Evolutionary conservation across 92 coral and sea anemone species (phyloP), one percentile per base, ranked within the genome.

Genomic region (Ricordea florida): DNA sequence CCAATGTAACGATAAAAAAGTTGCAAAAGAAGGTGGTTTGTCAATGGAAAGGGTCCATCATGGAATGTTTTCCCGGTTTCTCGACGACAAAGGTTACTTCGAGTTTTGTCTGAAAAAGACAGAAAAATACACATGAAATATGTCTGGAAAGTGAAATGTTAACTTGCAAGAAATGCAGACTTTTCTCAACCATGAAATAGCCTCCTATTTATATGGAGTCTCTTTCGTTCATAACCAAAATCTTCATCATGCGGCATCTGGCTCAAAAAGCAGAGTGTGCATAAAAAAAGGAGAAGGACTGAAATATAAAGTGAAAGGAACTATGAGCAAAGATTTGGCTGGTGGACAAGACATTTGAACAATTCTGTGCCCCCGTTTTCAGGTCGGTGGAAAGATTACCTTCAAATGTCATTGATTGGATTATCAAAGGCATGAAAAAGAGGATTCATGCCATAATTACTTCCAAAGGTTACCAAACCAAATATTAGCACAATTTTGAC

Each of bases 271-370:
- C 18, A 36, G 76, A 52, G 76, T 78, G 6, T 78, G 69, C 75
- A 24, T 66, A 5, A 65, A 38, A 29, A 64, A 56, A n/a, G 79
- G 80, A n/a, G 88, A 81, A 49, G 88, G 84, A 14, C 79, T 83
- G 5, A 44, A 47, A 23, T 51, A 77, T n/a, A 88, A 79, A 11
- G 81, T 83, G 26, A 82, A 71, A 45, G 93, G 86, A 27, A n/a
- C n/a, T n/a, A n/a, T n/a, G n/a, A 44, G 78, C 35, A 88, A 88
- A 66, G 76, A 83, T 30, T 73, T 88, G 42, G 86, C 89, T 25
- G 86, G 81, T 48, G 88, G 92, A 8, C 36, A 84, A 84, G 43
- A 33, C 84, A 47, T 84, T 84, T 63, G 84, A 84, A 18, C 64
- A 66, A 44, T 84, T 84, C 66, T 25, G 40, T 22, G 88, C 74